Evolutionary conservation across 2,113 vertebrate species (phyloP).

Genomic region (Nansenia antarctica): DNA sequence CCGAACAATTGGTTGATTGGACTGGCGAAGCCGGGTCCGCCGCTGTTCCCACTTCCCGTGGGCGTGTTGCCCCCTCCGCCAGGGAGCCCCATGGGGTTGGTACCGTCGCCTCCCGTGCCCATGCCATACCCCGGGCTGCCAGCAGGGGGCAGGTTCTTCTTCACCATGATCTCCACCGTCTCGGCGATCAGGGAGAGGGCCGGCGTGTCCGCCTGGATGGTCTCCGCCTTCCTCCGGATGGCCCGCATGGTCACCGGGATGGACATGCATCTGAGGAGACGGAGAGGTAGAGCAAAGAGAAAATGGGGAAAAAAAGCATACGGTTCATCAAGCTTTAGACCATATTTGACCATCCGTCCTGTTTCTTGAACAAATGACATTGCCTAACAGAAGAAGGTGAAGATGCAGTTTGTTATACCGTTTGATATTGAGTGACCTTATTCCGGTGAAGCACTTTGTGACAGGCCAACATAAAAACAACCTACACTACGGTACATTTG

Average conservation of each 20-base stretch:
- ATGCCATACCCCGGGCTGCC: constrained; percentile 95
- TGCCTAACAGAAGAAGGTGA: no score
- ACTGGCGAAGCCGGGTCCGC: constrained; percentile 69
- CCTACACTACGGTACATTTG: no score
- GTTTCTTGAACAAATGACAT: no score
- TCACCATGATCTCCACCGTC: constrained; percentile 98
- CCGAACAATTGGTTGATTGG: constrained; percentile 88
- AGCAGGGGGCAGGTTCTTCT: constrained; percentile 94
- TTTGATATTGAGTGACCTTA: no score
- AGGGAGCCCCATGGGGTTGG: constrained; percentile 76
- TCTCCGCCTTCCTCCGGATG: constrained; percentile 96
- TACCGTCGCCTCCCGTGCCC: constrained; percentile 79
- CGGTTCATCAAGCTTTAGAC: no score
- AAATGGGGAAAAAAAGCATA: no score
- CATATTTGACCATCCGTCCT: no score
- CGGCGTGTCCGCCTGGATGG: constrained; percentile 96
- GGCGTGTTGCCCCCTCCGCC: constrained; percentile 89
- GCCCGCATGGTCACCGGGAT: constrained; percentile 98
- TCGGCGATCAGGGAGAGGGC: constrained; percentile 96
- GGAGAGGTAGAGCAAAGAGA: neutral
- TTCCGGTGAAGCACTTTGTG: no score
- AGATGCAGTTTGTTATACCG: no score
- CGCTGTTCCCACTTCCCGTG: constrained; percentile 77
- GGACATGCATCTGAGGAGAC: constrained; percentile 89
- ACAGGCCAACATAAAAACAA: no score